A percentile compares a stretch with the other conserved stretches of the same genome.
These are phyloP conservation scores for Adelges cooleyi DNA, from an alignment of 1,140 invertebrate species.

Conservation along the genomic window DNA sequence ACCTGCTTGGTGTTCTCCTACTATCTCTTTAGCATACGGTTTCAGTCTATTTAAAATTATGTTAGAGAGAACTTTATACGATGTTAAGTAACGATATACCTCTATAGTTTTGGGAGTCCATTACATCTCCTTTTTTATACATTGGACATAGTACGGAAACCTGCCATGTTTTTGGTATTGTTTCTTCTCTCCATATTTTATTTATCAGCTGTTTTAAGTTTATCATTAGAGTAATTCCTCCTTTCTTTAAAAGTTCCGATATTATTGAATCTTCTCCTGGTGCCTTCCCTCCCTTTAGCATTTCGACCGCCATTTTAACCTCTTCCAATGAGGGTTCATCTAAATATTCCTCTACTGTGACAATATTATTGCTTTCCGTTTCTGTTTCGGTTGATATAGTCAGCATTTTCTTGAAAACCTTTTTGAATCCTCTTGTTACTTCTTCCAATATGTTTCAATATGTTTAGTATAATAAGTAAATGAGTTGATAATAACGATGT, in stretches of 20 bases:
- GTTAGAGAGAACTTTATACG: neutral
- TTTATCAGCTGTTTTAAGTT: neutral
- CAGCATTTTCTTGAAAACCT: neutral
- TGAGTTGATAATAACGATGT: too few species aligned
- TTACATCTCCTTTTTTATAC: neutral
- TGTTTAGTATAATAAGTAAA: too few species aligned
- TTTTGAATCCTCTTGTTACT: neutral
- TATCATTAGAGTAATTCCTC: neutral
- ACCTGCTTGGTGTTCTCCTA: neutral
- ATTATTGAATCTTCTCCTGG: neutral
- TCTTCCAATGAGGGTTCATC: too few species aligned
- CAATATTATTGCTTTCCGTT: neutral
- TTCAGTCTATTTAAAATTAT: constrained; percentile 1
- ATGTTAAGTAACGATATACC: neutral
- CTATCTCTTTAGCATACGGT: neutral
- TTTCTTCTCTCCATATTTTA: neutral
- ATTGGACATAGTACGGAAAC: neutral
- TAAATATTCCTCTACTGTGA: too few species aligned
- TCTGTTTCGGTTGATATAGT: neutral
- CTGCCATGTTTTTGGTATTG: neutral
- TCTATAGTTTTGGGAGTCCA: neutral
- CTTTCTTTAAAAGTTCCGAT: neutral
- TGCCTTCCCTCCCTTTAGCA: neutral
- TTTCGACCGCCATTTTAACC: neutral
- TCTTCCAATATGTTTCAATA: too few species aligned